These are phyloP conservation scores for Gallinago media DNA, from an alignment of 2,113 vertebrate species.

Conservation along the genomic window DNA sequence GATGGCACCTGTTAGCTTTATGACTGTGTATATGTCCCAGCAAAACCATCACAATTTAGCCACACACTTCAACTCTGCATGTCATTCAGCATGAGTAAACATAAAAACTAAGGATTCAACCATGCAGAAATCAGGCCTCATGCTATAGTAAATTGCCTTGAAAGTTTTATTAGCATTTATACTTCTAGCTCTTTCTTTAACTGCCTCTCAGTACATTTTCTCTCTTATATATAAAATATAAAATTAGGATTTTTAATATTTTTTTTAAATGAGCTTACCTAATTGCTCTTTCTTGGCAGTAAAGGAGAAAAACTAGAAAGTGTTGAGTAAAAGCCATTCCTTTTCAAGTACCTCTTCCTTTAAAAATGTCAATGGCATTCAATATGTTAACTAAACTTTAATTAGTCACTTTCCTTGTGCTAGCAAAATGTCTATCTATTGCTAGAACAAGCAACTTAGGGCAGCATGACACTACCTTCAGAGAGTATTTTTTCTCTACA, in stretches of 20 bases:
- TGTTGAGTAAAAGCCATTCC: not conserved
- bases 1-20: not conserved
- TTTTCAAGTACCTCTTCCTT: not conserved
- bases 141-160: not conserved
- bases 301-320: not conserved
- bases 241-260: not conserved
- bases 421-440: not conserved
- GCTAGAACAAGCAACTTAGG: not conserved
- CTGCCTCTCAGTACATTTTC: not conserved
- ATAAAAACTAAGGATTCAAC: not conserved
- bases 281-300: not conserved
- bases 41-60: not conserved
- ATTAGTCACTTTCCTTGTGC: not conserved
- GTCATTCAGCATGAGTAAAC: not conserved
- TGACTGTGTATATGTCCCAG: not conserved
- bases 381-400: conserved; percentile 6
- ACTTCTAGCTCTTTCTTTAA: not conserved
- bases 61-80: not conserved
- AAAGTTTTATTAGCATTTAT: not conserved
- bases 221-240: not conserved
- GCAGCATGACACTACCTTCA: not conserved
- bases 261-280: not conserved
- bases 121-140: not conserved
- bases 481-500: not conserved
- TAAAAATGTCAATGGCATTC: not conserved